phyloP scores from a whole-genome alignment of 2,113 vertebrate species.

The Smithornis capensis region DNA sequence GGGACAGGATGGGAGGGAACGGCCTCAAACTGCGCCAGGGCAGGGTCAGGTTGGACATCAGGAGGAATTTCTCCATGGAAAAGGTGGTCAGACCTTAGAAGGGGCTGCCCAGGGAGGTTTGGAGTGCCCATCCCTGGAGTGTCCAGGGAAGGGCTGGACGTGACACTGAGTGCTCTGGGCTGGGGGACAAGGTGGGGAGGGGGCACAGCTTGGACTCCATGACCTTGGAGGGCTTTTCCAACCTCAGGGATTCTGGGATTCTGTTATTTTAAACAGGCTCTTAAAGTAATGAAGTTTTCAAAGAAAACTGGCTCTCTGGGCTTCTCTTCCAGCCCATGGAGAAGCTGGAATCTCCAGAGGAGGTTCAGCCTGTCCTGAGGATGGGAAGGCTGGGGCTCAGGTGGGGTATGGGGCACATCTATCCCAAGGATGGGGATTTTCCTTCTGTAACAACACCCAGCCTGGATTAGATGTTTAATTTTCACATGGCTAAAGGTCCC shows the following conservation, averaged over 20 bases:
- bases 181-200: fast-evolving
- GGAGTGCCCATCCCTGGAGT: not conserved
- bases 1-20: not conserved
- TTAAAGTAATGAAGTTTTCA: not conserved
- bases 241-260: not conserved
- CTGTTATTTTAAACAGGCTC: not conserved
- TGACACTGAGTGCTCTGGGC: not conserved
- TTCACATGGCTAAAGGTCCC: not conserved
- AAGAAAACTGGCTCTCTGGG: not conserved
- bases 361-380: not conserved
- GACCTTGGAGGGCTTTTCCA: fast-evolving
- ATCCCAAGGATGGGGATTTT: not conserved
- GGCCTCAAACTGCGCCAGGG: not conserved
- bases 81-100: fast-evolving
- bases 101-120: not conserved
- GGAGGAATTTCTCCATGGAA: not conserved
- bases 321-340: not conserved
- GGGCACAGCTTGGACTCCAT: fast-evolving
- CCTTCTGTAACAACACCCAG: not conserved
- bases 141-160: fast-evolving
- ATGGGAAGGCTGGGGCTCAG: not conserved
- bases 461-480: not conserved
- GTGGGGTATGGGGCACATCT: not conserved
- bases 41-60: not conserved
- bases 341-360: fast-evolving